Evolutionary conservation across 2,888 invertebrate genomes (phyloP).

Genomic region (Coelogynopora nodosa): DNA sequence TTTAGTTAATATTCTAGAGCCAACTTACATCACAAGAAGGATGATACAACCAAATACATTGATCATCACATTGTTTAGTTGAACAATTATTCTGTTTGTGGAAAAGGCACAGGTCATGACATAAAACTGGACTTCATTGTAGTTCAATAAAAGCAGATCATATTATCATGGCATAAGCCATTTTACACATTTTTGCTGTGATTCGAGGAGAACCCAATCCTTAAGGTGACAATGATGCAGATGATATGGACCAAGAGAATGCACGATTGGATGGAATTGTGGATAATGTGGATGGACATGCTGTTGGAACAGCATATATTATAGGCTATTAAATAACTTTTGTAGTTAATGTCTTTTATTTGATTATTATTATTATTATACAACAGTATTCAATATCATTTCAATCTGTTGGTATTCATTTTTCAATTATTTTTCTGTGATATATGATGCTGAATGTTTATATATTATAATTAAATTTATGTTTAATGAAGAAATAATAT

Average conservation of each 20-base stretch:
- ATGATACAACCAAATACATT: neutral
- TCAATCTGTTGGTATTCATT: neutral
- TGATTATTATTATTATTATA: neutral
- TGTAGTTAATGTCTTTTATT: neutral
- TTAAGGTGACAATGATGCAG: neutral
- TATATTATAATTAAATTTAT: neutral
- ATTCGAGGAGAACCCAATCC: neutral
- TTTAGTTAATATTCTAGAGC: no score
- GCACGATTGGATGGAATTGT: neutral
- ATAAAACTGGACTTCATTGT: neutral
- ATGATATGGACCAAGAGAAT: neutral
- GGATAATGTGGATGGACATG: neutral
- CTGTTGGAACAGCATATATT: neutral
- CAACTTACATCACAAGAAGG: neutral
- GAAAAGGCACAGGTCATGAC: neutral
- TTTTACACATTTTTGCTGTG: neutral
- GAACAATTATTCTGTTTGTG: neutral
- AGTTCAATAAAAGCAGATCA: neutral
- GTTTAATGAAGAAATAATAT: neutral
- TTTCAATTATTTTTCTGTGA: neutral
- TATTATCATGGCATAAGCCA: neutral
- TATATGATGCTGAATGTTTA: neutral
- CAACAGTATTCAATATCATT: neutral
- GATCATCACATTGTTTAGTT: neutral
- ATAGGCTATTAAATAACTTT: neutral